Percentiles rank a stretch among this genome's conserved stretches.
Conservation (phyloP, 2,888 invertebrate species). For the Bugula neritina region DNA sequence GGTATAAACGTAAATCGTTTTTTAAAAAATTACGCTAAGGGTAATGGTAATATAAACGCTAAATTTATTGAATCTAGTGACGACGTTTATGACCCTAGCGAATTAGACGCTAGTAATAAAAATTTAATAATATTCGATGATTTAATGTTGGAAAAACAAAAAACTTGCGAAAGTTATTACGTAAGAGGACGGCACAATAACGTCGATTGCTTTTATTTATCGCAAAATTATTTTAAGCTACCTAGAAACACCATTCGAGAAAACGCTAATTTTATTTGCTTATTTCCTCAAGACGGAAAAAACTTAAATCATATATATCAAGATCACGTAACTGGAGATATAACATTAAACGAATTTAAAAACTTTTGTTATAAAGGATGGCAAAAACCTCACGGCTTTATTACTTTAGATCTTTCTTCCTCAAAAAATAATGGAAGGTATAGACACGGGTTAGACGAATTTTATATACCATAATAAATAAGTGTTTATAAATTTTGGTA, state of each 20-base stretch:
- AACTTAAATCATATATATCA: constrained; percentile 24
- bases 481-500: too few relatives aligned
- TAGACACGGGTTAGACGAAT: not conserved
- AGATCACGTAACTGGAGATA: constrained; percentile 23
- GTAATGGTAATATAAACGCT: not conserved
- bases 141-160: not conserved
- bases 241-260: constrained; percentile 27
- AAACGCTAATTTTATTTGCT: constrained; percentile 26
- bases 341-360: constrained; percentile 4
- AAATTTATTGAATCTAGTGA: not conserved
- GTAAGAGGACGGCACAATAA: not conserved
- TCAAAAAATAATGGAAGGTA: constrained; percentile 5
- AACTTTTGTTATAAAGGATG: not conserved
- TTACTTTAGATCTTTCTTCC: constrained; percentile 3
- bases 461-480: constrained; percentile 19
- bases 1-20: not conserved
- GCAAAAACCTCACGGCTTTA: constrained; percentile 15
- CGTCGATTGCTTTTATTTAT: not conserved
- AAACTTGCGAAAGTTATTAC: not conserved
- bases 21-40: not conserved
- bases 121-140: not conserved
- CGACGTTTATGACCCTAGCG: not conserved
- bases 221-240: not conserved
- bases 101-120: not conserved
- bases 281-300: constrained; percentile 26